phyloP scores from a whole-genome alignment of 2,888 invertebrate genomes.

The Shargacucullia verbasci region DNA sequence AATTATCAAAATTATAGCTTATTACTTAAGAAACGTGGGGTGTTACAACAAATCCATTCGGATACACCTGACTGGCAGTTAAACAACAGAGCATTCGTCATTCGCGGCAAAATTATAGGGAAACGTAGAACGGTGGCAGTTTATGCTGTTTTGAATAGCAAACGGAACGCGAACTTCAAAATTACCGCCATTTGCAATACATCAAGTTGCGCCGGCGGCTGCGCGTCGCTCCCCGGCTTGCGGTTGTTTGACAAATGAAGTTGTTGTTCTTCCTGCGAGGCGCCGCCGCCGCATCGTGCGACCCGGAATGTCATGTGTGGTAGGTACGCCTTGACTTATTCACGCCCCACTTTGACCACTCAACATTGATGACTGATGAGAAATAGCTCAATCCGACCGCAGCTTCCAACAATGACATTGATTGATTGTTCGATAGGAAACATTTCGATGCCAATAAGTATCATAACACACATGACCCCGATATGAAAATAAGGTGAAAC shows the following conservation, averaged over 20 bases:
- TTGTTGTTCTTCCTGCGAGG: constrained; percentile 67
- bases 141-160: constrained; percentile 64
- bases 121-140: constrained; percentile 73
- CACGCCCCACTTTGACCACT: constrained; percentile 23
- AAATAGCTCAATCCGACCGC: constrained; percentile 32
- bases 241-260: constrained; percentile 86
- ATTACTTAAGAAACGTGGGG: constrained; percentile 57
- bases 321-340: constrained; percentile 33
- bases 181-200: constrained; percentile 78
- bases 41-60: constrained; percentile 58
- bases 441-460: constrained; percentile 23
- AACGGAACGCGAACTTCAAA: constrained; percentile 78
- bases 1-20: constrained; percentile 61
- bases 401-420: constrained; percentile 29
- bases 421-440: constrained; percentile 36
- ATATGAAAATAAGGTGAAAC: constrained; percentile 20
- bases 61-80: constrained; percentile 51
- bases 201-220: constrained; percentile 69
- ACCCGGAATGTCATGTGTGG: constrained; percentile 61
- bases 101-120: constrained; percentile 70
- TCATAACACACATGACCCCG: constrained; percentile 15
- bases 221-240: constrained; percentile 60
- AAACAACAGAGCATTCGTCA: constrained; percentile 72
- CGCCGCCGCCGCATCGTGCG: constrained; percentile 63
- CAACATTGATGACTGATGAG: constrained; percentile 30